Base-by-base conservation (phyloP, 1,140 invertebrate species). In the Penaeus japonicus region DNA sequence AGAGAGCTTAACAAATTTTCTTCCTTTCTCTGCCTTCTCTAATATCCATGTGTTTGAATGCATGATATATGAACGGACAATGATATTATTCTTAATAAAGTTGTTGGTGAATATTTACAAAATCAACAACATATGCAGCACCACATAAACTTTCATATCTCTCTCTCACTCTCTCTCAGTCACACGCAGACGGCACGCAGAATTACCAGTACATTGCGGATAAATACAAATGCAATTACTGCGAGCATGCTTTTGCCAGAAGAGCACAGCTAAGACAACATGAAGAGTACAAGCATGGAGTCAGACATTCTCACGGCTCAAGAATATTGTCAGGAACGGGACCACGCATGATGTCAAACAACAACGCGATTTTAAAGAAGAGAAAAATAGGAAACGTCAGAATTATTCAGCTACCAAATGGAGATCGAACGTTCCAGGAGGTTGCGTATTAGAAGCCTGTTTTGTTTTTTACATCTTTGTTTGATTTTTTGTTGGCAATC, bases 271-370 rank as follows among this genome's bases (percentile, higher is more conserved):
- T 95, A 39, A 92, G 94, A 82, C 93, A 94, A 62, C 94, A 95
- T 90, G 94, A 95, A 90, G 94, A 94, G 90, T 93, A 92, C 90
- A 93, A 94, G 89, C 94, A 95, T 90, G 94, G 93, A 62, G 93
- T 94, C 84, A 93, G 93, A 87, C 65, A 80, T 32, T 20, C 86
- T 47, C 78, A 81, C 15, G 84, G 78, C 4, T 53, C 83, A 27
- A 70, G 59, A 27, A 59, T 84, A 24, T 30, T 89, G 32, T 82
- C 78, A 27, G 86, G 55, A 17, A 47, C 35, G 22, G 78, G 88
- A 55, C 24, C 57, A 4, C 59, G 65, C 32, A 57, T 81, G 62
- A n/a, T 83, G 2, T 39, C 75, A 22, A 32, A 32, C 30, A 85
- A 59, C 35, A 86, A 62, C 75, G 32, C 78, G 1, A 22, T 89